Evolutionary conservation across 2,113 vertebrate species (phyloP).

Genomic region (Ivindomyrus marchei): DNA sequence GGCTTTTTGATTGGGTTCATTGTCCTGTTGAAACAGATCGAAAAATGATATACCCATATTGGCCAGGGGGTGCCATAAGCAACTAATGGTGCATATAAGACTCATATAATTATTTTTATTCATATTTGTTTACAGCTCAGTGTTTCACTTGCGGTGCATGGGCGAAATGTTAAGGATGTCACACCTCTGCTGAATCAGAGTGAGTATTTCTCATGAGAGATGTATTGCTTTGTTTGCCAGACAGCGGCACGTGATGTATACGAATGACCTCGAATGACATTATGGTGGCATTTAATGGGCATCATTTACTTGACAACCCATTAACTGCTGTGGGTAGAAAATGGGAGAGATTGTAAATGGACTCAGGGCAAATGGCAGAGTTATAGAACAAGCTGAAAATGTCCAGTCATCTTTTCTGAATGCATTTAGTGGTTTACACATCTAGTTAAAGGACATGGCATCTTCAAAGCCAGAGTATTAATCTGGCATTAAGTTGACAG

Average conservation of each 20-base stretch:
- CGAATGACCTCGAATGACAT: constrained; percentile 4
- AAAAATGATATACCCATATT: neutral
- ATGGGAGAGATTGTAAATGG: neutral
- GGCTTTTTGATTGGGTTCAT: neutral
- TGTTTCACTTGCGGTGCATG: neutral
- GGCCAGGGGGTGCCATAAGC: neutral
- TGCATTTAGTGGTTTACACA: neutral
- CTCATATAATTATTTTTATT: neutral
- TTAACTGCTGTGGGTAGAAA: neutral
- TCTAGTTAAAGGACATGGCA: neutral
- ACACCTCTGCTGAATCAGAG: neutral
- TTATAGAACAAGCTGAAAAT: neutral
- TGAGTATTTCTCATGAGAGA: neutral
- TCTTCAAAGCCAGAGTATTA: neutral
- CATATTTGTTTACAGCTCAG: neutral
- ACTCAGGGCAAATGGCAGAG: neutral
- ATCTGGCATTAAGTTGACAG: neutral
- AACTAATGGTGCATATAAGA: neutral
- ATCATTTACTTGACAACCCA: neutral
- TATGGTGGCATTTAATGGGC: neutral
- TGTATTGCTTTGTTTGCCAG: neutral
- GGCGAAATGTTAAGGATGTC: neutral
- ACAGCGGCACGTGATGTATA: neutral
- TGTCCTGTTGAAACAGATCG: neutral
- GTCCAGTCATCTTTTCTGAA: neutral